Evolutionary conservation across 1,140 invertebrate genomes (phyloP).

Genomic region (Colletes latitarsis): DNA sequence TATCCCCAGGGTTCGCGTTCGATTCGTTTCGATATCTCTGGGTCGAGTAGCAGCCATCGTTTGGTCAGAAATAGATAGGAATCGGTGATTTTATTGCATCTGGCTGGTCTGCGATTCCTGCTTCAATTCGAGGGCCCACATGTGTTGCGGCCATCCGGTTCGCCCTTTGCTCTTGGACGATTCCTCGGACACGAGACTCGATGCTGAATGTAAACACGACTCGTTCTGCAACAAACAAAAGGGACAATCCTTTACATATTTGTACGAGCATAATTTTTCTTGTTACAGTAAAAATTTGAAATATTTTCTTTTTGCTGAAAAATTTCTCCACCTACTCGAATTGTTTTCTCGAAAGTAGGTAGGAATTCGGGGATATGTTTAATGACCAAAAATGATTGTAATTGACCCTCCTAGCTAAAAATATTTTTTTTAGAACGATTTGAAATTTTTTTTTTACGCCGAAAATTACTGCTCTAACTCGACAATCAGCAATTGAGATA

Average conservation of each 20-base stretch:
- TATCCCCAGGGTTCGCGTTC: neutral
- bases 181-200: conserved; percentile 70
- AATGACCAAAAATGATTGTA: too few species aligned
- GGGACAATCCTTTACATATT: neutral
- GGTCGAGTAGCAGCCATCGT: neutral
- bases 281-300: too few species aligned
- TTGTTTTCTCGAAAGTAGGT: too few species aligned
- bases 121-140: conserved; percentile 94
- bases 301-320: too few species aligned
- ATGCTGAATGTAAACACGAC: conserved; percentile 64
- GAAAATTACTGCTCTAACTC: too few species aligned
- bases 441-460: too few species aligned
- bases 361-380: too few species aligned
- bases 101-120: conserved; percentile 83
- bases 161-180: conserved; percentile 86
- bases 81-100: conserved; percentile 57
- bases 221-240: conserved; percentile 73
- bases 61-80: conserved; percentile 8
- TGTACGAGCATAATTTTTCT: too few species aligned
- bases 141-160: conserved; percentile 97
- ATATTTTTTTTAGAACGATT: too few species aligned
- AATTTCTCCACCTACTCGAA: neutral
- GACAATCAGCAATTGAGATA: too few species aligned
- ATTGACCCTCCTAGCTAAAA: too few species aligned
- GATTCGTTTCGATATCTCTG: conserved; percentile 4